phyloP scores from a whole-genome alignment of 2,113 vertebrate species.

The Melozone crissalis region DNA sequence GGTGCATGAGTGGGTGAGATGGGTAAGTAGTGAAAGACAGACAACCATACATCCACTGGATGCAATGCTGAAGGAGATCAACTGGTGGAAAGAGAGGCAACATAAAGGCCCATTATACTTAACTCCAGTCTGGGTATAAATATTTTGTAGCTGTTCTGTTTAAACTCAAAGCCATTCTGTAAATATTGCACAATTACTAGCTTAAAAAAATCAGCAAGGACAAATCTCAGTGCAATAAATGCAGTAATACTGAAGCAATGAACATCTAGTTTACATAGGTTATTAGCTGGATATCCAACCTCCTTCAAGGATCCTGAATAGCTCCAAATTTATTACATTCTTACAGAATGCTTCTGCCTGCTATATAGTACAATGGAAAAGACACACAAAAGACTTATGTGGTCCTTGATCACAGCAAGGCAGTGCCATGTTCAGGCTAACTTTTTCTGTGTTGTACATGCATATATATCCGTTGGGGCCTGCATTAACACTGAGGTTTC shows the following conservation, averaged over 20 bases:
- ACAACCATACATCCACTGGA: background rate
- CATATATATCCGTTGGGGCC: background rate
- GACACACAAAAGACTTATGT: background rate
- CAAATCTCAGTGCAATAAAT: background rate
- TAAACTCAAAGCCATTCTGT: background rate
- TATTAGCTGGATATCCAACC: background rate
- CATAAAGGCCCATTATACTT: background rate
- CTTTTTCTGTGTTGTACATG: background rate
- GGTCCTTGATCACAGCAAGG: background rate
- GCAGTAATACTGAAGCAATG: background rate
- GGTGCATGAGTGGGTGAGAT: background rate
- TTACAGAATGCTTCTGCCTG: background rate
- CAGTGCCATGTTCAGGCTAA: background rate
- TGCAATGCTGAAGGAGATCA: background rate
- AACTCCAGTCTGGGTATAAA: background rate
- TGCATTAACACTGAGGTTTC: background rate
- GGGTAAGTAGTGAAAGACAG: background rate
- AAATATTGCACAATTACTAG: accelerated
- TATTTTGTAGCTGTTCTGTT: background rate
- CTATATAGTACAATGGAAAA: background rate
- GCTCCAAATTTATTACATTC: background rate
- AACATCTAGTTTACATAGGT: background rate
- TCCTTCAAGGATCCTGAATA: background rate
- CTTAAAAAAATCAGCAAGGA: background rate
- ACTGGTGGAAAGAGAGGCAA: background rate